Evolutionary conservation across 2,888 invertebrate species (phyloP), one percentile per base, ranked within the genome.

Genomic region (Cataglyphis albicans): DNA sequence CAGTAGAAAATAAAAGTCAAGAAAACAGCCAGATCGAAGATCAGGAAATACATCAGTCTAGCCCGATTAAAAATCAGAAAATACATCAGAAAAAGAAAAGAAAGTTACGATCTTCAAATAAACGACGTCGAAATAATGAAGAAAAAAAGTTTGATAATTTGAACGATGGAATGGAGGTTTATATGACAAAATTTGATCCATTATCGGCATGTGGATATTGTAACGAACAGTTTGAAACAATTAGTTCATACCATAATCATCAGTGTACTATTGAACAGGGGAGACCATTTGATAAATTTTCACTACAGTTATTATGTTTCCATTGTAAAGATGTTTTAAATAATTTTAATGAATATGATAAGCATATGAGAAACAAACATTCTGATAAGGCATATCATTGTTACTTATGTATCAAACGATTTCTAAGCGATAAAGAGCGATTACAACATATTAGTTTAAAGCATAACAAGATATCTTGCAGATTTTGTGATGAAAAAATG

Each of bases 131-230:
- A 10, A 70, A 29, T 59, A 5, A n/a, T 7, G 38, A 21, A 9
- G 38, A 21, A 9, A 21, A 59, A 7, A 0, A 72, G 3, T 44
- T 21, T 10, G 59, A 59, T 29, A 6, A 55, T n/a, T 38, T n/a
- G 1, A n/a, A 68, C 21, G 2, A n/a, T 52, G 29, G 21, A 65
- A 35, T 9, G 0, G 15, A 41, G 9, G 10, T 15, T 38, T 92
- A 91, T 73, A 85, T 68, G 1, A 38, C 15, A 3, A 74, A 87
- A 63, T 75, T 61, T 21, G 90, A 91, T 84, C 86, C 90, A 18
- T 65, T 76, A 0, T 76, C 90, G 32, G 86, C 83, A 4, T 93
- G 93, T 29, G 91, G 84, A 25, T 92, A 92, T 52, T 93, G 93
- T 68, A 82, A 89, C 15, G 81, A 84, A n/a, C 83, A 41, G 3